phyloP scores from a whole-genome alignment of 1,140 invertebrate species.

The Brachionus calyciflorus region DNA sequence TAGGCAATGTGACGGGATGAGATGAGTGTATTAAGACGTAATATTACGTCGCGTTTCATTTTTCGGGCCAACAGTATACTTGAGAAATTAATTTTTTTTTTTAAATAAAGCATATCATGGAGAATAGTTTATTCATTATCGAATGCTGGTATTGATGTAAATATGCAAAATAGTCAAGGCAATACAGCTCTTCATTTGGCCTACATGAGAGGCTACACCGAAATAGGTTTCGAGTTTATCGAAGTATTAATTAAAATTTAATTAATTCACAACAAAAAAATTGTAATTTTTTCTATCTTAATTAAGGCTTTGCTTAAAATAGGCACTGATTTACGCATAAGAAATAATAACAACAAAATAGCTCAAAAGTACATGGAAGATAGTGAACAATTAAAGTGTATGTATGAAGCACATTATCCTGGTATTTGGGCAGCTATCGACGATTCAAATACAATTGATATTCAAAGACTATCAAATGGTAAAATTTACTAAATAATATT shows the following conservation, averaged over 20 bases:
- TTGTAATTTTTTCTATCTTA: background rate
- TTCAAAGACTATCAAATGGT: conserved; percentile 23
- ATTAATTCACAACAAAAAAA: background rate
- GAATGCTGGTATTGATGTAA: conserved; percentile 53
- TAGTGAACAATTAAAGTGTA: background rate
- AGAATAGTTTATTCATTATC: conserved; percentile 56
- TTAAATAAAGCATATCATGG: conserved; percentile 1
- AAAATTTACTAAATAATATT: background rate
- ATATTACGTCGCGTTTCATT: too few species aligned
- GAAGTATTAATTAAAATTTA: background rate
- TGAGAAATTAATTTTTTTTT: background rate
- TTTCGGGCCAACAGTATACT: too few species aligned
- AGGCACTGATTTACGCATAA: background rate
- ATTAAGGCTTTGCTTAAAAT: conserved; percentile 11
- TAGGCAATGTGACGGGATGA: too few species aligned
- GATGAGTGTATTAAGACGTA: too few species aligned
- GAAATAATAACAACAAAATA: conserved; percentile 15
- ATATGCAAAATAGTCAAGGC: conserved; percentile 50
- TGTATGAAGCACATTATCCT: conserved; percentile 8
- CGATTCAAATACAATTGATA: background rate
- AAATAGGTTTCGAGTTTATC: conserved; percentile 37
- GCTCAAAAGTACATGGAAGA: conserved; percentile 30
- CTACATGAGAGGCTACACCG: conserved; percentile 48
- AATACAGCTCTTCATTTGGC: conserved; percentile 51
- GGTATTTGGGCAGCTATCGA: conserved; percentile 27